These are phyloP conservation scores for Drosophila jambulina DNA, from an alignment of 1,140 invertebrate species.

Conservation along the genomic window DNA sequence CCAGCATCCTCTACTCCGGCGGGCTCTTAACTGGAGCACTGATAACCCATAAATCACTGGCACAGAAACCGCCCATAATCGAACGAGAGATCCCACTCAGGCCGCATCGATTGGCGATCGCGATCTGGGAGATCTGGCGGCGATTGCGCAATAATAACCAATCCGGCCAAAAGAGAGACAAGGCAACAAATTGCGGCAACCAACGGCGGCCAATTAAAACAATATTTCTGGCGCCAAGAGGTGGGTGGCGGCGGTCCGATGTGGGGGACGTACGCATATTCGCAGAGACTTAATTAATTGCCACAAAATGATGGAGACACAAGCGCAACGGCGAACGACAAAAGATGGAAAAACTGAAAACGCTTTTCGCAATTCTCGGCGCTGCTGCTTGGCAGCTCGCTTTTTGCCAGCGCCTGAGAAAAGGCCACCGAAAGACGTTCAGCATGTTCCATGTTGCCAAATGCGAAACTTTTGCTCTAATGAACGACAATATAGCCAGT, in stretches of 20 bases:
- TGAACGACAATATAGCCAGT: slow-evolving; percentile 36
- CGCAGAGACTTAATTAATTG: slow-evolving; percentile 48
- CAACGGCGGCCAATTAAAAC: slow-evolving; percentile 39
- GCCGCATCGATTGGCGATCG: slow-evolving; percentile 20
- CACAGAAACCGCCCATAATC: slow-evolving; percentile 33
- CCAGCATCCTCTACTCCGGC: slow-evolving; percentile 5
- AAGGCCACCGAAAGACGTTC: slow-evolving; percentile 49
- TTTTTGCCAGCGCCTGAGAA: slow-evolving; percentile 35
- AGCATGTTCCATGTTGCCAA: slow-evolving; percentile 47
- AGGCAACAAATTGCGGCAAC: slow-evolving; percentile 42
- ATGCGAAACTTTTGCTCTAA: slow-evolving; percentile 51
- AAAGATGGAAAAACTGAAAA: slow-evolving; percentile 36
- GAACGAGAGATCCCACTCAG: slow-evolving; percentile 31
- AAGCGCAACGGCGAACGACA: slow-evolving; percentile 39
- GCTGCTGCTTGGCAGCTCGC: background rate
- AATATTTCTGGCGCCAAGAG: slow-evolving; percentile 29
- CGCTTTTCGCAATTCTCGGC: slow-evolving; percentile 39
- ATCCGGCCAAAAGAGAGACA: slow-evolving; percentile 18
- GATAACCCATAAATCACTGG: slow-evolving; percentile 30
- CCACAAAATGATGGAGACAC: slow-evolving; percentile 44
- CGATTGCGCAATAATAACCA: slow-evolving; percentile 37
- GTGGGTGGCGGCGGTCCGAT: slow-evolving; percentile 20
- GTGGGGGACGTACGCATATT: slow-evolving; percentile 46
- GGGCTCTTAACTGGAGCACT: slow-evolving; percentile 34
- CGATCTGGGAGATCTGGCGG: slow-evolving; percentile 9